Evolutionary conservation across 2,888 invertebrate genomes (phyloP).

Genomic region (Clusia tigrina): DNA sequence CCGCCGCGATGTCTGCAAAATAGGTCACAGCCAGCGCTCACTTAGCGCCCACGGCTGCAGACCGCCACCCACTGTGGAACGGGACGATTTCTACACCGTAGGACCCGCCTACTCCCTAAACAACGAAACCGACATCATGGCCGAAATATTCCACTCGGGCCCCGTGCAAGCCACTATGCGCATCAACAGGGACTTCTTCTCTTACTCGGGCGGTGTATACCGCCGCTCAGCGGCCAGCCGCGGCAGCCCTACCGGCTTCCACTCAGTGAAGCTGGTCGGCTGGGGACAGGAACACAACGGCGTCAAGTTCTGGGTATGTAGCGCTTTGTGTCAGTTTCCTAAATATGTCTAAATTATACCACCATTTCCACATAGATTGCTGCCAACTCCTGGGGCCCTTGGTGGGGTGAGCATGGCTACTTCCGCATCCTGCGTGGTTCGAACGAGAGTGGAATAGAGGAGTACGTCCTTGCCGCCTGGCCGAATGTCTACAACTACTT

Average conservation of each 20-base stretch:
- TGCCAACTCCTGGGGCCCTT: conserved; percentile 91
- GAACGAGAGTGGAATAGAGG: conserved; percentile 91
- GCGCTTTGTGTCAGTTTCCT: neutral
- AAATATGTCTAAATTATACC: neutral
- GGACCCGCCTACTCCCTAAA: conserved; percentile 80
- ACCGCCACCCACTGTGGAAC: conserved; percentile 61
- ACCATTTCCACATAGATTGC: conserved; percentile 71
- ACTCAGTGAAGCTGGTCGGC: conserved; percentile 90
- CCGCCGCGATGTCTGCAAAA: conserved; percentile 70
- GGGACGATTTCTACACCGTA: conserved; percentile 74
- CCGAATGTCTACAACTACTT: conserved; percentile 61
- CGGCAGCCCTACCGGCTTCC: conserved; percentile 74
- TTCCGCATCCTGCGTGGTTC: conserved; percentile 85
- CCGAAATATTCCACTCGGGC: conserved; percentile 87
- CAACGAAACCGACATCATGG: conserved; percentile 86
- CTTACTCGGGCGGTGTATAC: conserved; percentile 87
- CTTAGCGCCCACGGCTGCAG: conserved; percentile 68
- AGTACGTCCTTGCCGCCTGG: conserved; percentile 85
- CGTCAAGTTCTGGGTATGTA: conserved; percentile 85
- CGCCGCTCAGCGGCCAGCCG: conserved; percentile 69
- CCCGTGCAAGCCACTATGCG: conserved; percentile 94
- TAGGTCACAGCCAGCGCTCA: conserved; percentile 65
- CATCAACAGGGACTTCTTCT: conserved; percentile 92
- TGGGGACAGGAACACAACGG: conserved; percentile 81
- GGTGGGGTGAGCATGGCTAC: conserved; percentile 92